Evolutionary conservation across 2,888 invertebrate species (phyloP), one percentile per base, ranked within the genome.

Genomic region (Acrobasis repandana): DNA sequence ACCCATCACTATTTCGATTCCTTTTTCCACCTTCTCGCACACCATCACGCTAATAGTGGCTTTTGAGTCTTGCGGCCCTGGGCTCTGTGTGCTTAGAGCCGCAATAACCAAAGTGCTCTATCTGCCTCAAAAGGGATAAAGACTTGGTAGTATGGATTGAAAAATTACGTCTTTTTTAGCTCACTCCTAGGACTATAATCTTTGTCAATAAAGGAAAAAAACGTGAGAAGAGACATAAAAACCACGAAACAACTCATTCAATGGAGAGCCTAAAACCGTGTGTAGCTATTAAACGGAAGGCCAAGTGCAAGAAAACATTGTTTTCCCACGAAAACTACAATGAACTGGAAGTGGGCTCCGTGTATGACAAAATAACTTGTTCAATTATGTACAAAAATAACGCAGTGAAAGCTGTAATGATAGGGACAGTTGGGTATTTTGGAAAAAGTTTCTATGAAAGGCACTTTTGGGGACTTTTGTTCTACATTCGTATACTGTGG

Each of bases 351-450:
- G 64, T 68, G 65, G 71, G 36, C 49, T 49, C 34, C 20, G 57
- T 34, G 38, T 38, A 58, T 49, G 49, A 49, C 49, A 36, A 20
- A 36, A 49, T 38, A 50, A 16, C 36, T n/a, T 43, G 50, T 51
- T 66, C 66, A 82, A 84, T 82, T 79, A 80, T 69, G 71, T 79
- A 73, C 79, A 77, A 77, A 79, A 77, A 75, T 78, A 72, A 76
- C 69, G 60, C 36, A 61, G 79, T 74, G 84, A 82, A 84, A 85
- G 83, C 33, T 16, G 16, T 52, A 54, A 43, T 58, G 33, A 57
- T 47, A 16, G 61, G 58, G 63, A 69, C 72, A 75, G 79, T 76
- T 73, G 72, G 72, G 46, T 73, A 75, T 82, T 83, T 83, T 75
- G 76, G 79, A 82, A 82, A n/a, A 67, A 61, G 61, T 38, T 38